phyloP scores from a whole-genome alignment of 2,888 invertebrate species.

The Drosophila cracens region DNA sequence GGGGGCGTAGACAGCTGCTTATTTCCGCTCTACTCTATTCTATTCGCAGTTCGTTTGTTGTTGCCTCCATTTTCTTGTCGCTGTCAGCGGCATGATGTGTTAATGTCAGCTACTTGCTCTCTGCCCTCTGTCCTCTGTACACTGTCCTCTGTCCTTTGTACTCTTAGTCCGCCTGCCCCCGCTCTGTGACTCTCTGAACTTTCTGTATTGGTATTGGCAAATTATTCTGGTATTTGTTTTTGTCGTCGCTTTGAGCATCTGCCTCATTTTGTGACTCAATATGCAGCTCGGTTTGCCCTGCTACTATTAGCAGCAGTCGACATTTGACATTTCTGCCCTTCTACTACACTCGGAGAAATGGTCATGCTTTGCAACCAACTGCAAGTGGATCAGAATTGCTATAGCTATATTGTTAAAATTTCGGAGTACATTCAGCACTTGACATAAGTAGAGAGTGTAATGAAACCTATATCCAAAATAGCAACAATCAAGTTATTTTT shows the following conservation, averaged over 20 bases:
- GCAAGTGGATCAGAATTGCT: background rate
- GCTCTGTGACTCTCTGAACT: slow-evolving; percentile 29
- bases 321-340: slow-evolving; percentile 24
- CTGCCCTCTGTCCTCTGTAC: slow-evolving; percentile 26
- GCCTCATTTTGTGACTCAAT: slow-evolving; percentile 59
- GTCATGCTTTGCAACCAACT: too few relatives aligned
- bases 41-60: slow-evolving; percentile 5
- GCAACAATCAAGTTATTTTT: background rate
- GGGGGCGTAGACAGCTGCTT: slow-evolving; percentile 36
- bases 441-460: background rate
- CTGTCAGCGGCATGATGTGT: slow-evolving; percentile 78
- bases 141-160: slow-evolving; percentile 15
- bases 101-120: slow-evolving; percentile 67
- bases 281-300: slow-evolving; percentile 60
- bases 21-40: slow-evolving; percentile 53
- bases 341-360: slow-evolving; percentile 5
- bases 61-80: slow-evolving; percentile 40
- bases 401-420: background rate
- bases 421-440: background rate
- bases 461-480: background rate
- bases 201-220: slow-evolving; percentile 61
- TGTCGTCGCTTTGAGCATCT: slow-evolving; percentile 57
- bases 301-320: slow-evolving; percentile 46
- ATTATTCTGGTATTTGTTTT: slow-evolving; percentile 76
- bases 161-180: background rate